These are phyloP conservation scores for Sarcophilus harrisii DNA, from an alignment of 2,797 vertebrate genomes.

Conservation along the genomic window DNA sequence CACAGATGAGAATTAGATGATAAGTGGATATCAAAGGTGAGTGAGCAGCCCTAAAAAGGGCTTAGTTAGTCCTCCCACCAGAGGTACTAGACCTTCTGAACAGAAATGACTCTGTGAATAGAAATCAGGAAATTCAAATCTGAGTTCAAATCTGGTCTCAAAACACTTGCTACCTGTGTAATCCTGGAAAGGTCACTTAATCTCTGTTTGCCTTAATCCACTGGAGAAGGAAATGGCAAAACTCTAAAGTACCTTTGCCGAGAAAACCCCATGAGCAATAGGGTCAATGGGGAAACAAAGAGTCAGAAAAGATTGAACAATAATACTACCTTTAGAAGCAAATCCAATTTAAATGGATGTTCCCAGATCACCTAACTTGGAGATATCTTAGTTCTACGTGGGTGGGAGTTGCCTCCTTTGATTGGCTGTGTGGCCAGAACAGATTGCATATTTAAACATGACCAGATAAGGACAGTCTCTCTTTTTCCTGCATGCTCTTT, in stretches of 20 bases:
- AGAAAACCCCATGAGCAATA: too few relatives aligned
- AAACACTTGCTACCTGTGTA: not conserved
- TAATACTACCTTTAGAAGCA: not conserved
- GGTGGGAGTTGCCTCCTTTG: not conserved
- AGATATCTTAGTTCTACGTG: not conserved
- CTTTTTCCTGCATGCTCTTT: not conserved
- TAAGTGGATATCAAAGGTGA: not conserved
- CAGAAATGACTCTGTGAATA: not conserved
- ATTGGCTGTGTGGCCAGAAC: not conserved
- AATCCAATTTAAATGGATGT: not conserved
- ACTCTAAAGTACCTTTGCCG: not conserved
- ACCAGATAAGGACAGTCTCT: not conserved
- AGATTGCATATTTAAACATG: not conserved
- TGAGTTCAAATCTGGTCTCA: not conserved
- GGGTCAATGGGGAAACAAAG: not conserved
- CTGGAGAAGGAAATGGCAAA: not conserved
- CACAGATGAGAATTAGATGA: not conserved
- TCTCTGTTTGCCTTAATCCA: not conserved
- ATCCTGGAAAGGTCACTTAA: not conserved
- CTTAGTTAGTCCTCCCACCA: not conserved
- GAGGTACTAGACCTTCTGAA: not conserved
- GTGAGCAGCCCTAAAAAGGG: not conserved
- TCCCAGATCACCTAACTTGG: not conserved
- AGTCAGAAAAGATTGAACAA: not conserved
- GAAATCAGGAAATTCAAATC: not conserved